Base-by-base conservation (phyloP, 2,113 vertebrate species). In the Willisornis vidua region DNA sequence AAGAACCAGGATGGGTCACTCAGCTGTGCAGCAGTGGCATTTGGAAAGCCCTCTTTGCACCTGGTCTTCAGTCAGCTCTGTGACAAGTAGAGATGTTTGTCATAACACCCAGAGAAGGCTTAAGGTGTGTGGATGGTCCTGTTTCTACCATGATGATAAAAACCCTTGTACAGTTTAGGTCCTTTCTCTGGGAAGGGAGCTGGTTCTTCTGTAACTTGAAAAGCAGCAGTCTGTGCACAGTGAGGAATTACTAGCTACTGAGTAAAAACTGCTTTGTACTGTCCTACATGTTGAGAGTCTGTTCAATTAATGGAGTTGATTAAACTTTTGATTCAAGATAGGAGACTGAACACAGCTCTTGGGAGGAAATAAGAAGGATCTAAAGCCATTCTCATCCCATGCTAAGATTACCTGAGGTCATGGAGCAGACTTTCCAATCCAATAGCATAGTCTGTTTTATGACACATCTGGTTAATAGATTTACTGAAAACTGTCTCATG, bases 391-490 rank as follows among this genome's bases (percentile, higher is more conserved):
- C 4, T 1, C 6, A 16, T 76, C 51, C 15, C 43, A 71, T 89
- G 45, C 61, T 86, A 45, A 57, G 29, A 88, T 82, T 67, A 24
- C 9, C 4, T 37, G 80, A 94, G 89, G 61, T 94, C 61, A 43
- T 87, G 88, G 84, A 97, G 88, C 22, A 41, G 89, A 85, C 67
- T 92, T 95, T 91, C 17, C 37, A 96, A n/a, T 82, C 83, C 84
- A 78, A 7, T 28, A 93, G 90, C 35, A 51, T 73, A 89, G 95
- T 90, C 87, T 23, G 19, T 96, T 80, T 83, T 93, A 65, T 97
- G 97, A 97, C 89, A 97, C 96, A 97, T 93, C 89, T 95, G 92
- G 75, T 84, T 93, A 92, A 88, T 86, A 37, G 37, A 92, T 96
- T 97, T 97, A 88, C 82, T 94, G 55, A 65, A 87, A 71, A 20